Evolutionary conservation across 2,888 invertebrate species (phyloP), one percentile per base, ranked within the genome.

Genomic region (Camptogramma bilineatum): DNA sequence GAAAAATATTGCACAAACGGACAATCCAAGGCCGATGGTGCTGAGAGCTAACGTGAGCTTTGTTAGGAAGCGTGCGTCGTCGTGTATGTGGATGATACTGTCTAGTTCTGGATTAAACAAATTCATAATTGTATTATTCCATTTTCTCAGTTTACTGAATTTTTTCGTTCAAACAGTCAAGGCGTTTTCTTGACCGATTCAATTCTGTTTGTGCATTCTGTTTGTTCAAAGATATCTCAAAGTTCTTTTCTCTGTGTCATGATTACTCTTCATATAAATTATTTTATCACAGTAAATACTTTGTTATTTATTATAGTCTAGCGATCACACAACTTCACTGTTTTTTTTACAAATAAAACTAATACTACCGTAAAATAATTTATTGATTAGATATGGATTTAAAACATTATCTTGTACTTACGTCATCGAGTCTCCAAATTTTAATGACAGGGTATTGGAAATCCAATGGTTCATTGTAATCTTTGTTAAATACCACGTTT

Each of bases 11-110:
- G 89, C 85, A 4, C 72, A 54, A 0, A 76, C 63, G 0, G 88
- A 87, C 0, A 91, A 63, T 0, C 65, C 51, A 28, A 92, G 76
- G 0, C 91, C 92, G 13, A 87, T 18, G 0, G 88, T 76, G 62
- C 87, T 86, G 2, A 69, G 18, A 0, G 18, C 16, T 5, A 71
- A 50, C 0, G 82, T 80, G 2, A 84, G 1, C 5, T 39, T 55
- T 1, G 73, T 65, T 0, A 75, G 73, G 18, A 76, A 65, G 3
- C 68, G 62, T 0, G 71, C 56, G 0, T 68, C 68, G 64, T 80
- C 75, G n/a, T 73, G 52, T 1, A 66, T 19, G 16, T 61, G 68
- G 39, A 83, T 71, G 4, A 78, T 65, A 46, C 66, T 76, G 16
- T 74, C 78, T 2, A 71, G 66, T 19, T 80, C 79, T 3, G 77